A percentile compares a stretch with the other conserved stretches of the same genome.
Conservation (phyloP, 2,888 invertebrate species). For the Drosophila birchii region DNA sequence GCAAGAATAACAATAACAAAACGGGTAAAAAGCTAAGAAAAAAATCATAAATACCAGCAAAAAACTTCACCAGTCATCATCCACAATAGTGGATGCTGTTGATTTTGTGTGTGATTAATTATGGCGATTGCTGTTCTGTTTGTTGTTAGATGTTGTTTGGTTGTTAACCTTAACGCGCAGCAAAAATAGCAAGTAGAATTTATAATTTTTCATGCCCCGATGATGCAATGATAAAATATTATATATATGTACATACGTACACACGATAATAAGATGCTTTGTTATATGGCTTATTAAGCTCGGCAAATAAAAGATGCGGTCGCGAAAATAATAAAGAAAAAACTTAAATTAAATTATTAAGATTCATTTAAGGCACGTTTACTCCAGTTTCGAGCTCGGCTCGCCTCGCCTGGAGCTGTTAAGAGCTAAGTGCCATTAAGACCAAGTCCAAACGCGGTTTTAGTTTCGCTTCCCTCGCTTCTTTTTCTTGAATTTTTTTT, state of each 20-base stretch:
- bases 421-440: slow-evolving; percentile 75
- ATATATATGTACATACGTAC: slow-evolving; percentile 15
- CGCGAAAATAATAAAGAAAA: slow-evolving; percentile 9
- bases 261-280: slow-evolving; percentile 37
- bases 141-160: slow-evolving; percentile 53
- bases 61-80: slow-evolving; percentile 49
- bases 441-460: slow-evolving; percentile 38
- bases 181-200: slow-evolving; percentile 78
- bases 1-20: slow-evolving; percentile 3
- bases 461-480: slow-evolving; percentile 42
- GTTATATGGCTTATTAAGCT: slow-evolving; percentile 64
- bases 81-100: slow-evolving; percentile 51
- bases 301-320: slow-evolving; percentile 24
- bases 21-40: neutral
- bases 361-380: slow-evolving; percentile 76
- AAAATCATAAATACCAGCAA: slow-evolving; percentile 20
- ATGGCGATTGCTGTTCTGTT: slow-evolving; percentile 50
- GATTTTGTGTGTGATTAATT: slow-evolving; percentile 53
- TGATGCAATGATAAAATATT: slow-evolving; percentile 66
- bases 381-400: slow-evolving; percentile 71
- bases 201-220: slow-evolving; percentile 67
- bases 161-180: slow-evolving; percentile 71
- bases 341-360: slow-evolving; percentile 65
- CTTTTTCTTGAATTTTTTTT: slow-evolving; percentile 24
- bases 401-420: slow-evolving; percentile 30